Evolutionary conservation across 1,140 invertebrate genomes (phyloP), one percentile per base, ranked within the genome.

Genomic region (Anthonomus grandis): DNA sequence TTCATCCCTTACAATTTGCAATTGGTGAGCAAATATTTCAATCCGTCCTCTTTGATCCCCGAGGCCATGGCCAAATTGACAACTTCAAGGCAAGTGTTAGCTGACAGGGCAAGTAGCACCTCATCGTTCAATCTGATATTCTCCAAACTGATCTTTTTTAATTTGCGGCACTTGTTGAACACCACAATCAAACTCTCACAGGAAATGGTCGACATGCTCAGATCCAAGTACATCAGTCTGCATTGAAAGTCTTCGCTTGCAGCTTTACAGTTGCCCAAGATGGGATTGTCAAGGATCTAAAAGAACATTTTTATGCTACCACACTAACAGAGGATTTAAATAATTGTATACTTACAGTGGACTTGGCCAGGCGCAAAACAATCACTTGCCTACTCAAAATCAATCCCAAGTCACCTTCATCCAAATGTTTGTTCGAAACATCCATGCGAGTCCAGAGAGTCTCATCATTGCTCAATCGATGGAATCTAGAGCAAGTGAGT

Each of bases 101-200:
- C 64, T 60, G 81, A 81, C 36, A 95, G 81, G 36, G 82, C 78
- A 46, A 72, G 59, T 63, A 86, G 86, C 37, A 85, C 81, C 3
- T 70, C 67, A 63, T 81, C 76, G 68, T 82, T 82, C 0, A 94
- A 39, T 13, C 72, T 70, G 53, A 87, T 83, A 61, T 85, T 85
- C 76, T 95, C 92, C 38, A 95, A 68, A 64, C 90, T 93, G 2
- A 95, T 71, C 73, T 93, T 94, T 63, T 82, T 83, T 18, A 95
- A 75, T 23, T 80, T 77, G 15, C 76, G 76, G 74, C 90, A 94
- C 10, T 80, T 77, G 0, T 70, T 71, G 12, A 95, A 75, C 5
- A 95, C 67, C 13, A 74, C 67, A 24, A 79, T 78, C 24, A 95
- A 74, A 36, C 83, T 83, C 12, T 73, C 49, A 1, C 72, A 38